Base-by-base conservation (phyloP, 2,888 invertebrate species). In the Ypsolopha scabrella region DNA sequence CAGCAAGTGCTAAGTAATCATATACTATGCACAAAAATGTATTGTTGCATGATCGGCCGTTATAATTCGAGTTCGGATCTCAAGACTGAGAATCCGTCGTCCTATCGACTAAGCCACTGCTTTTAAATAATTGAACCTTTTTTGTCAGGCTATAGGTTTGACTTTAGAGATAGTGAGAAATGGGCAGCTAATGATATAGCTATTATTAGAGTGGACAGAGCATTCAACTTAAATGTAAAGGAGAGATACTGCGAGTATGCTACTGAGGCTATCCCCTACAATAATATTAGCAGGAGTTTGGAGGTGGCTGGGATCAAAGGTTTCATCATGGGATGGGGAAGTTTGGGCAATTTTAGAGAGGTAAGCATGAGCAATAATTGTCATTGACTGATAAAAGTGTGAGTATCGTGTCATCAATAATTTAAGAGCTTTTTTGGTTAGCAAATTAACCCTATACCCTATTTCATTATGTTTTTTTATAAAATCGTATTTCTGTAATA, bases 111-210 rank as follows among this genome's bases (percentile, higher is more conserved):
- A 24, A 24, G 24, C n/a, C n/a, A n/a, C n/a, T n/a, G n/a, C 24
- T 24, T 24, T 24, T 24, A 24, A 24, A 24, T 24, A 24, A 24
- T 45, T 24, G 1, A 34, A 6, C n/a, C 6, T 10, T n/a, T 47
- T 10, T 14, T 24, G 13, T 33, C 58, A 85, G 85, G 85, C 49
- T 86, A 86, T 64, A 85, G 83, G 58, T 86, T 85, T 56, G 85
- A 85, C 62, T 85, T 85, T 65, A 79, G 82, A 77, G 85, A 86
- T 62, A 85, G 82, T 53, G 73, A 81, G 51, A 85, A 83, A 57
- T 86, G 85, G 85, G 82, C 85, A 0, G 78, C 85, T 0, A 86
- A 86, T 57, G 85, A 86, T 47, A 86, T 86, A 44, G 85, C 85
- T 0, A 77, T 86, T 37, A 80, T 86, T 0, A 82, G 79, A 67